Base-by-base conservation (phyloP, 2,888 invertebrate species). In the Eretmocerus hayati region DNA sequence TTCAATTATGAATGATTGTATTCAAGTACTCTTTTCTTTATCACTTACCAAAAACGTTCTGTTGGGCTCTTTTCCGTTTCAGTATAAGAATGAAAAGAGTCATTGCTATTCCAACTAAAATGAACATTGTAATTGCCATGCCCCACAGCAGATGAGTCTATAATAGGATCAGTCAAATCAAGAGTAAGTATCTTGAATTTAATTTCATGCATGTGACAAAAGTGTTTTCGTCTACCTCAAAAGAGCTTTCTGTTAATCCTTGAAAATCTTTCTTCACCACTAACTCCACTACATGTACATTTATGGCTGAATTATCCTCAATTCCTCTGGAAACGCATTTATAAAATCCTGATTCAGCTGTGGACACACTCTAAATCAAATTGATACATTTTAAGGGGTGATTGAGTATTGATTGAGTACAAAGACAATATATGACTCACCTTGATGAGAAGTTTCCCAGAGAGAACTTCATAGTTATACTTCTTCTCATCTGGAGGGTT, bases 381-480 rank as follows among this genome's bases (percentile, higher is more conserved):
- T 6, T 19, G 22, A 16, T 20, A 30, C 30, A 8, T 5, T 19
- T 23, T 37, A 37, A 20, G n/a, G 32, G 13, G n/a, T 16, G 6
- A 1, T 38, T 36, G 11, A 37, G 9, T 46, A 18, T 26, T 23
- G 21, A 49, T 21, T 40, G 5, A 19, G 9, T 30, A 26, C 31
- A 6, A 18, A 8, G 18, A 32, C 16, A 4, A 41, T 23, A 23
- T 1, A 39, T 40, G 40, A 30, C 2, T 30, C 69, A 84, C 84
- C 75, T 77, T 75, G 56, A 84, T 83, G 46, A 74, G 76, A 31
- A 84, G 75, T 59, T 77, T 81, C 57, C 84, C 84, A 40, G 83
- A 81, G 38, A 83, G 71, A 11, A 84, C 81, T 71, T 83, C 81
- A 70, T 82, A 84, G 62, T 80, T 80, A 63, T 80, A 84, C 67